Percentiles rank a stretch among this genome's conserved stretches.
Evolutionary conservation across 2,888 invertebrate species (phyloP).

Genomic region (Mythimna lalbum): DNA sequence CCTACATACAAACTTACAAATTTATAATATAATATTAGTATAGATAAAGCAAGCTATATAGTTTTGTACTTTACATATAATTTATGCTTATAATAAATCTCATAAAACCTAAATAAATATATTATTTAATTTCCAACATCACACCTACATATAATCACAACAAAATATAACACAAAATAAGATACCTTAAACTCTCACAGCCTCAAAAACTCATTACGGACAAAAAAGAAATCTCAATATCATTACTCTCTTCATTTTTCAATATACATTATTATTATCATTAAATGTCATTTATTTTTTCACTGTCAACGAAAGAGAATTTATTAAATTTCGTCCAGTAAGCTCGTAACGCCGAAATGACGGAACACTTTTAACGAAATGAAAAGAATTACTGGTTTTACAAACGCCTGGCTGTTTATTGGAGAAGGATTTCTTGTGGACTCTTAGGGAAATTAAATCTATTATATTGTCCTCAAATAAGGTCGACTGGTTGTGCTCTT

Average conservation of each 20-base stretch:
- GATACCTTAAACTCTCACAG: not conserved
- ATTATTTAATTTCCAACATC: too few relatives aligned
- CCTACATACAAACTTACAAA: too few relatives aligned
- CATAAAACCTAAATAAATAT: too few relatives aligned
- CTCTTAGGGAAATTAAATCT: conserved; percentile 58
- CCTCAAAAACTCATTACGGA: conserved; percentile 39
- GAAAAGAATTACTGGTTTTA: conserved; percentile 54
- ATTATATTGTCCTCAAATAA: conserved; percentile 17
- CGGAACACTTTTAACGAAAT: conserved; percentile 55
- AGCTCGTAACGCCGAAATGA: conserved; percentile 50
- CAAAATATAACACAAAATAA: conserved; percentile 2
- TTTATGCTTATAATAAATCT: too few relatives aligned
- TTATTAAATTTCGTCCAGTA: conserved; percentile 61
- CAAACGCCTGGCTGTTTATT: conserved; percentile 54
- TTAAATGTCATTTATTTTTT: conserved; percentile 56
- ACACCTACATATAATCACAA: not conserved
- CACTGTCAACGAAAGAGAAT: conserved; percentile 41
- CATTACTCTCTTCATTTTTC: conserved; percentile 55
- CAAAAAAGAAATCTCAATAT: conserved; percentile 29
- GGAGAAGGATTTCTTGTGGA: conserved; percentile 46
- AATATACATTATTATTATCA: conserved; percentile 56
- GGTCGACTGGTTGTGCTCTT: not conserved
- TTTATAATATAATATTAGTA: too few relatives aligned
- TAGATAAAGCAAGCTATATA: too few relatives aligned
- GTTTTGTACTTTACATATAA: too few relatives aligned